A percentile compares a stretch with the other conserved stretches of the same genome.
Evolutionary conservation across 2,888 invertebrate genomes (phyloP).

Genomic region (Listrodromus nycthemerus): DNA sequence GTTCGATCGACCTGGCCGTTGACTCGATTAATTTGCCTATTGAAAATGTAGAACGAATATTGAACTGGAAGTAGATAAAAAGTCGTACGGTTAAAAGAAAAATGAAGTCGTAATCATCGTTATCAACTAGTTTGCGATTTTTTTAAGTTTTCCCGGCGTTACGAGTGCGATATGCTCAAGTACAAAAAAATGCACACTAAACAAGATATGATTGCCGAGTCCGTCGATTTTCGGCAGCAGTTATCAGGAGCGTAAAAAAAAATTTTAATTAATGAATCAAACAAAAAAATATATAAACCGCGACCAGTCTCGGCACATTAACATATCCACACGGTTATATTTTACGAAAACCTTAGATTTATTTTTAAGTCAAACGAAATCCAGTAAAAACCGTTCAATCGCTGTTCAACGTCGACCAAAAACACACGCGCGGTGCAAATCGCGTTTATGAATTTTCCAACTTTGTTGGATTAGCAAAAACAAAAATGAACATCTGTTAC

Average conservation of each 20-base stretch:
- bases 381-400: conserved; percentile 8
- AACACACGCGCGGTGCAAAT: conserved; percentile 21
- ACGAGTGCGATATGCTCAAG: conserved; percentile 69
- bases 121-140: conserved; percentile 36
- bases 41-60: neutral
- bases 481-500: conserved; percentile 1
- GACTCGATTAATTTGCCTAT: conserved; percentile 43
- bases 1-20: conserved; percentile 9
- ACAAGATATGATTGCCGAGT: conserved; percentile 45
- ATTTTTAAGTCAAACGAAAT: conserved; percentile 32
- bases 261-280: conserved; percentile 41
- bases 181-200: conserved; percentile 69
- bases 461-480: conserved; percentile 10
- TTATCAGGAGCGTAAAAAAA: neutral
- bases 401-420: conserved; percentile 51
- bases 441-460: conserved; percentile 19
- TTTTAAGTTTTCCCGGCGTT: conserved; percentile 64
- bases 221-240: conserved; percentile 29
- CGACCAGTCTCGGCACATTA: conserved; percentile 68
- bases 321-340: conserved; percentile 71
- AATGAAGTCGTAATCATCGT: conserved; percentile 44
- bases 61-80: conserved; percentile 11
- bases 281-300: conserved; percentile 62
- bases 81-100: neutral
- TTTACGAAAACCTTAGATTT: conserved; percentile 48